Percentiles rank a stretch among this genome's conserved stretches.
These are phyloP conservation scores for Porites cylindrica DNA, from an alignment of 92 coral and sea anemone species.

Conservation along the genomic window DNA sequence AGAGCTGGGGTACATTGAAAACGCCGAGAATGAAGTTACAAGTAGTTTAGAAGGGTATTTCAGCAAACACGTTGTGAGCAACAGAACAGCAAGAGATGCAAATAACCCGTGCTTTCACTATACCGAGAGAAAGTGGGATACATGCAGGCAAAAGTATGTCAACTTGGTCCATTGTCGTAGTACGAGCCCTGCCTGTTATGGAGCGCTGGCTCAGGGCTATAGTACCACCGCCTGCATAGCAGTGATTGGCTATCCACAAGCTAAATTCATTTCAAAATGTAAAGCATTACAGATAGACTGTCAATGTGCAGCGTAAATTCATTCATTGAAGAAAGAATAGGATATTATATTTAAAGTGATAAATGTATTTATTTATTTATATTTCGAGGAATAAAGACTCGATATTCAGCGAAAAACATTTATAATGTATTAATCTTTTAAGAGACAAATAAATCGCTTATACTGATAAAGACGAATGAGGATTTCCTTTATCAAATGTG, in stretches of 20 bases:
- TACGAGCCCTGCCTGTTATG: neutral
- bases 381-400: too few relatives aligned
- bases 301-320: constrained; percentile 3
- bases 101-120: neutral
- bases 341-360: too few relatives aligned
- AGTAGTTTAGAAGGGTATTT: neutral
- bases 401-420: too few relatives aligned
- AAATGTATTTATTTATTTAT: too few relatives aligned
- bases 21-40: neutral
- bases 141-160: neutral
- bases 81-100: constrained; percentile 26
- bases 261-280: constrained; percentile 13
- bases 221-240: neutral
- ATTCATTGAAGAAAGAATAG: neutral
- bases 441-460: too few relatives aligned
- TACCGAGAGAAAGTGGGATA: neutral
- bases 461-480: too few relatives aligned
- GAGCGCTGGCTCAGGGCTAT: neutral
- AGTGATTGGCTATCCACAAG: constrained; percentile 3
- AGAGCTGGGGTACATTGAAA: neutral
- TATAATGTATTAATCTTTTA: too few relatives aligned
- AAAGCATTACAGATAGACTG: neutral
- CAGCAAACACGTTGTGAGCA: neutral
- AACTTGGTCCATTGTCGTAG: neutral
- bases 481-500: too few relatives aligned